Evolutionary conservation across 2,797 vertebrate genomes (phyloP).

Genomic region (Spondyliosoma cantharus): DNA sequence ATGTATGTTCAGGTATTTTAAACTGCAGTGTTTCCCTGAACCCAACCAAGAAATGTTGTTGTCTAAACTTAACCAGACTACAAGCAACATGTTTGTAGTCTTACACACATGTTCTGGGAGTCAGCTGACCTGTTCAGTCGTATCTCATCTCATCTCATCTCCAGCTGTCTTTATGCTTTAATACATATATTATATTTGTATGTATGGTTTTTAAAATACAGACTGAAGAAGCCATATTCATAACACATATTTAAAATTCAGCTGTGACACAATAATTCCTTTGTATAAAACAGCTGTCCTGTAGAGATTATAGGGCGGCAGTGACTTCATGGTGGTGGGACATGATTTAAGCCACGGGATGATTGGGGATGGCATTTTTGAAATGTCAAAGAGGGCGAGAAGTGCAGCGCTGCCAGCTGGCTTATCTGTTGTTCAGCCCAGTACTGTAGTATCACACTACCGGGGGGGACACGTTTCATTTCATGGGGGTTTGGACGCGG

Average conservation of each 20-base stretch:
- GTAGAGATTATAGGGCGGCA: slow-evolving; percentile 45
- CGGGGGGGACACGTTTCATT: slow-evolving; percentile 49
- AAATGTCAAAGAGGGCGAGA: slow-evolving; percentile 72
- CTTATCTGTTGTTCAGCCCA: slow-evolving; percentile 54
- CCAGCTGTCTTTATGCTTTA: not conserved
- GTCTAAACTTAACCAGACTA: too few relatives aligned
- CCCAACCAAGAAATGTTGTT: too few relatives aligned
- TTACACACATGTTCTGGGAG: too few relatives aligned
- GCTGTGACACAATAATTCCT: slow-evolving; percentile 11
- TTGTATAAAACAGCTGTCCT: slow-evolving; percentile 49
- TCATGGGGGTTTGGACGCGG: not conserved
- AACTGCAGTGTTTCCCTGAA: too few relatives aligned
- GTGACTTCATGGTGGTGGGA: slow-evolving; percentile 45
- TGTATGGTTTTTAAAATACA: slow-evolving; percentile 1
- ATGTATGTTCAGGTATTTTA: too few relatives aligned
- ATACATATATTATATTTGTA: not conserved
- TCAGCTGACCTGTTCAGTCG: too few relatives aligned
- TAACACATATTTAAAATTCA: slow-evolving; percentile 3
- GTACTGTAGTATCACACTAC: slow-evolving; percentile 37
- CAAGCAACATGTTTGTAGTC: too few relatives aligned
- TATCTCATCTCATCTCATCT: too few relatives aligned
- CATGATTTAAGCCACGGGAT: slow-evolving; percentile 60
- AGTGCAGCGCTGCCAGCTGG: slow-evolving; percentile 57
- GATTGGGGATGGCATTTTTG: slow-evolving; percentile 65
- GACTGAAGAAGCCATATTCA: not conserved